Evolutionary conservation across 2,797 vertebrate species (phyloP).

Genomic region (Dallia pectoralis): DNA sequence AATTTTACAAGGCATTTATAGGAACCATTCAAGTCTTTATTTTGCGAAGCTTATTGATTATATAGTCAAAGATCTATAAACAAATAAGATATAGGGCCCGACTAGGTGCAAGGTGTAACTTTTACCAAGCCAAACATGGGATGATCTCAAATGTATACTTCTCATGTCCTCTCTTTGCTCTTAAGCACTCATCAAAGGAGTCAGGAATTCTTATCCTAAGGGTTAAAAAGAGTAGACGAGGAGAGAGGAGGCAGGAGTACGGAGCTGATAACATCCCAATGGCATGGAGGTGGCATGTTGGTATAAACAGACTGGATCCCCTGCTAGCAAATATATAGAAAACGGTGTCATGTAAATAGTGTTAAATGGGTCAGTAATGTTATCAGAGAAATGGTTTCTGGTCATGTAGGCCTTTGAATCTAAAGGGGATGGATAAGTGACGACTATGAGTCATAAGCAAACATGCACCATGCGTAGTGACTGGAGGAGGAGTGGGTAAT

Average conservation of each 20-base stretch:
- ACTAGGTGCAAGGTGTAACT: background rate
- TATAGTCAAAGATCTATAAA: background rate
- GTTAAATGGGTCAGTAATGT: background rate
- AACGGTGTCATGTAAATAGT: background rate
- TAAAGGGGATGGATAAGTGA: background rate
- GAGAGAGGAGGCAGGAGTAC: too few relatives aligned
- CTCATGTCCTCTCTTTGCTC: too few relatives aligned
- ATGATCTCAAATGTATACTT: too few relatives aligned
- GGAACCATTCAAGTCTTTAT: constrained; percentile 2
- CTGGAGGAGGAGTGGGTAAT: background rate
- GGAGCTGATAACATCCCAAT: too few relatives aligned
- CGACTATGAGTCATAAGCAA: background rate
- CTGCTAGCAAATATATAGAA: background rate
- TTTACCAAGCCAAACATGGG: background rate
- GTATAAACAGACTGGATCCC: background rate
- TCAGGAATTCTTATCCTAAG: too few relatives aligned
- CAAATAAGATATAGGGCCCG: background rate
- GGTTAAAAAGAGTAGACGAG: too few relatives aligned
- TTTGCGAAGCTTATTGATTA: background rate
- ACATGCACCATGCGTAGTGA: background rate
- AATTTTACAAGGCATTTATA: background rate
- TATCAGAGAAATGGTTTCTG: constrained; percentile 12
- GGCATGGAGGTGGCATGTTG: background rate
- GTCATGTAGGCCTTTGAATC: background rate
- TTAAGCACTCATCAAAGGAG: too few relatives aligned